Evolutionary conservation across 2,797 vertebrate species (phyloP), one percentile per base, ranked within the genome.

Genomic region (Anguilla anguilla): DNA sequence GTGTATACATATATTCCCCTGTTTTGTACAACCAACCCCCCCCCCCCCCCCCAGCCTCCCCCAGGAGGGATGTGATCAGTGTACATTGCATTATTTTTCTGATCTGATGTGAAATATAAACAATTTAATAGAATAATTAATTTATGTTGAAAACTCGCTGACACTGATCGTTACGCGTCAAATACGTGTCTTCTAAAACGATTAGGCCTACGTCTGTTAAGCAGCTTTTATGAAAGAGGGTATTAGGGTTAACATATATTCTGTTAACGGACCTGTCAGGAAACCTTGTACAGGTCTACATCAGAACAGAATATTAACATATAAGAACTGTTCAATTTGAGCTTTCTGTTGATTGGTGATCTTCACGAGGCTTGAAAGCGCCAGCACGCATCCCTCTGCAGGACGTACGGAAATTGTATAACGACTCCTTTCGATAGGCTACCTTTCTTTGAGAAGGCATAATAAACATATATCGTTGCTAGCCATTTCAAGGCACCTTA

Each of bases 161-260:
- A 25, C 79, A n/a, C 43, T 82, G n/a, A 43, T 22, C 6, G 19
- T 22, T 43, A 25, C 15, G 35, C 25, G 11, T 69, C 28, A 74
- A 74, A 31, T 43, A 3, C 39, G 35, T 77, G 74, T 77, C 74
- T 35, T 2, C 74, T 43, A 39, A 72, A 77, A 43, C 35, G 35
- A 77, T 82, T 82, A 82, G 46, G 79, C n/a, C 43, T 51, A 46
- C 4, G 43, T 46, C 43, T 51, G 79, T 49, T 82, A 82, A 82
- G 79, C 79, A 3, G 79, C 79, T 82, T 82, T 49, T n/a, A 39
- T 19, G 35, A 79, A 22, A 39, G 5, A 17, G 74, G 74, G 13
- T 77, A 77, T 43, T 43, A 77, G 35, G 67, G n/a, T 46, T 72
- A 72, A 28, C 69, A 28, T 28, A n/a, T 69, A n/a, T 46, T 79